Evolutionary conservation across 2,888 invertebrate genomes (phyloP), one percentile per base, ranked within the genome.

Genomic region (Dynastes tityus): DNA sequence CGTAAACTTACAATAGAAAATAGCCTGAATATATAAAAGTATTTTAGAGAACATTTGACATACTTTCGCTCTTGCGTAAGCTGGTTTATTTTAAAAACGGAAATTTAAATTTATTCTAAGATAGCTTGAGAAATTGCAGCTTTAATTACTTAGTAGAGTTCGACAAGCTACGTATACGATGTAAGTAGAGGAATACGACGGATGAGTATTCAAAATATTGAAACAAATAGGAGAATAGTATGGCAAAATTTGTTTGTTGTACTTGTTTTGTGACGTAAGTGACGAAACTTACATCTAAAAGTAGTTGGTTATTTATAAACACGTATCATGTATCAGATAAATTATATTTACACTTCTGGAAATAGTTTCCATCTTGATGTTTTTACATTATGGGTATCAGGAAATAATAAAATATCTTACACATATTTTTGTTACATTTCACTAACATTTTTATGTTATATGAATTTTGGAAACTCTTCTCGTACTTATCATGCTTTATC

Each of bases 1-100:
- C 49, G 68, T 22, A 68, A 68, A 68, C 51, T 29, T 68, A 68
- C 68, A 68, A 68, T 49, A 68, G 68, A 68, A 68, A 68, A 68
- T 68, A 68, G 29, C 68, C 51, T 49, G 51, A 27, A 27, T 68
- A 13, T 53, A 68, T 65, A 68, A 68, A 68, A 68, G 49, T 68
- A 68, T 68, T 68, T 68, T 68, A 68, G 16, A 68, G 51, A 68
- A 68, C 45, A 49, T 49, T 51, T 29, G 68, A 68, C 68, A 68
- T 51, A 68, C 68, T 68, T 68, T 68, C 45, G 68, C 49, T 68
- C 22, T 68, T 68, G 22, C 68, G 68, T 49, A 68, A 49, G 49
- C n/a, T 16, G 16, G 68, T 22, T 45, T 68, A 68, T 68, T 68
- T 68, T 68, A 68, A 68, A 68, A 68, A 49, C 27, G 11, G 63